phyloP scores from a whole-genome alignment of 2,797 vertebrate species.

The Melanotaenia boesemani region DNA sequence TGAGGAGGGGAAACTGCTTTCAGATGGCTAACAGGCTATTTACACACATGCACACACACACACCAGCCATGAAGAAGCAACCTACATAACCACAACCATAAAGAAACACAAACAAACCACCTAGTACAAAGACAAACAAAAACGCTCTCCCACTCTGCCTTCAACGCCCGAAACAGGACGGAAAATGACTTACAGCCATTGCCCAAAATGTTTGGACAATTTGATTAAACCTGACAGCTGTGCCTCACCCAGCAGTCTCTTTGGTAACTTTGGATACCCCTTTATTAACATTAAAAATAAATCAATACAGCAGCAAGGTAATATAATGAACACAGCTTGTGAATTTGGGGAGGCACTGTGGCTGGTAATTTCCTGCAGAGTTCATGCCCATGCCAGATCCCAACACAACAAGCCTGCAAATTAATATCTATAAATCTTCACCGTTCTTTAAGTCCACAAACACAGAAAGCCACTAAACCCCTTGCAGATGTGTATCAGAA shows the following conservation, averaged over 20 bases:
- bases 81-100: conserved; percentile 58
- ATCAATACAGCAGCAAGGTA: conserved; percentile 32
- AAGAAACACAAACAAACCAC: conserved; percentile 72
- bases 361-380: not conserved
- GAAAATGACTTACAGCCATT: conserved; percentile 57
- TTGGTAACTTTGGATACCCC: conserved; percentile 23
- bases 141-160: conserved; percentile 47
- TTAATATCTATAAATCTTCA: conserved; percentile 32
- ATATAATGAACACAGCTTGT: conserved; percentile 33
- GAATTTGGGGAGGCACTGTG: conserved; percentile 6
- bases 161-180: conserved; percentile 34
- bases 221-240: conserved; percentile 63
- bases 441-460: conserved; percentile 16
- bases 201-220: conserved; percentile 64
- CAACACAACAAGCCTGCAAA: conserved; percentile 24
- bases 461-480: conserved; percentile 32
- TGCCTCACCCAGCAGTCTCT: conserved; percentile 37
- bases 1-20: conserved; percentile 74
- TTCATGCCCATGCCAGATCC: not conserved
- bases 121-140: conserved; percentile 58
- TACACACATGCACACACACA: conserved; percentile 36
- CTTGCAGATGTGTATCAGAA: conserved; percentile 52
- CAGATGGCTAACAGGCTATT: conserved; percentile 82
- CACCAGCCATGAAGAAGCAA: conserved; percentile 31
- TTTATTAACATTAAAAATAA: conserved; percentile 16